These are phyloP conservation scores for Fragum fragum DNA, from an alignment of 2,888 invertebrate species.

Conservation along the genomic window DNA sequence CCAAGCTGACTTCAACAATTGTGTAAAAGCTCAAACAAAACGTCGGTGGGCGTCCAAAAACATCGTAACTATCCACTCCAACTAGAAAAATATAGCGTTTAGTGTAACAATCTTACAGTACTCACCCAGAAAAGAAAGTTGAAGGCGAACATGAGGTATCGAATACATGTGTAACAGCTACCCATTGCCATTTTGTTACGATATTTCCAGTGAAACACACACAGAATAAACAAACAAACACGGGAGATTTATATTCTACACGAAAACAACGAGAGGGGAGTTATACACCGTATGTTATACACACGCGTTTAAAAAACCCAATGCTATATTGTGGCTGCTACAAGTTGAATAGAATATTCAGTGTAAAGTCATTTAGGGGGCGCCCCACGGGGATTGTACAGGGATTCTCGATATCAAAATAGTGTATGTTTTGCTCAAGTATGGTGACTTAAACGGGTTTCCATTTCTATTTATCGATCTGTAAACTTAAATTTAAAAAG, in stretches of 20 bases:
- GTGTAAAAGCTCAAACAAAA: too few species aligned
- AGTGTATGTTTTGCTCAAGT: too few species aligned
- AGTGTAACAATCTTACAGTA: conserved; percentile 36
- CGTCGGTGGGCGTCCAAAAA: too few species aligned
- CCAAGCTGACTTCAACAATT: too few species aligned
- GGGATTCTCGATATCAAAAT: too few species aligned
- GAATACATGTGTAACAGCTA: conserved; percentile 85
- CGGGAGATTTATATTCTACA: background rate
- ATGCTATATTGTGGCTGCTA: conserved; percentile 6
- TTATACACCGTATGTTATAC: background rate
- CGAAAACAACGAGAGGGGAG: conserved; percentile 1
- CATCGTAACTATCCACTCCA: too few species aligned
- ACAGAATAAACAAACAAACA: background rate
- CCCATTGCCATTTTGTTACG: conserved; percentile 80
- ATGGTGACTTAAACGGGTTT: too few species aligned
- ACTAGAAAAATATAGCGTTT: too few species aligned
- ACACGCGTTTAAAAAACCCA: conserved; percentile 7
- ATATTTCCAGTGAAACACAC: conserved; percentile 6
- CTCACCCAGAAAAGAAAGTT: conserved; percentile 87
- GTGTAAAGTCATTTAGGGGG: conserved; percentile 2
- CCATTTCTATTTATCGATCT: too few species aligned
- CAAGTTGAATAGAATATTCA: conserved; percentile 4
- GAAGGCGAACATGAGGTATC: conserved; percentile 86
- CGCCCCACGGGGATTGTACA: background rate
- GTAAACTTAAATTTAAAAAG: too few species aligned